Percentiles rank a stretch among this genome's conserved stretches.
These are phyloP conservation scores for Steinernema scapterisci DNA, from an alignment of 2,888 invertebrate species.

Conservation along the genomic window DNA sequence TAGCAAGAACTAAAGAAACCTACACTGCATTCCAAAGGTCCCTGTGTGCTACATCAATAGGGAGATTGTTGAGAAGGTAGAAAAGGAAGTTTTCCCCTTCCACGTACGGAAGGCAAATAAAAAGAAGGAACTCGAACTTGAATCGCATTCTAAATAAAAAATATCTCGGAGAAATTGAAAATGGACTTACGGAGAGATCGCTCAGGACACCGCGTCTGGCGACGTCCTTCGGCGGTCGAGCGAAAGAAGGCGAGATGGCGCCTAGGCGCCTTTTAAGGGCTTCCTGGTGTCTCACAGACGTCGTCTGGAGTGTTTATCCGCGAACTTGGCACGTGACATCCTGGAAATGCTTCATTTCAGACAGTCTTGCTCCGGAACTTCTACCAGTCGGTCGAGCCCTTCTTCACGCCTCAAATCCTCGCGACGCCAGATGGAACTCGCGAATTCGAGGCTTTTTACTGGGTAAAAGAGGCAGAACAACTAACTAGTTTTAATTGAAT, in stretches of 20 bases:
- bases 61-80: conserved; percentile 1
- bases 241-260: not conserved
- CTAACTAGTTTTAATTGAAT: too few relatives aligned
- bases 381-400: conserved; percentile 32
- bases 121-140: not conserved
- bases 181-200: not conserved
- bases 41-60: not conserved
- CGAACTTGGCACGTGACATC: too few relatives aligned
- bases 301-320: too few relatives aligned
- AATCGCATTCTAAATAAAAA: not conserved
- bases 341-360: conserved; percentile 71
- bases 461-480: too few relatives aligned
- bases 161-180: not conserved
- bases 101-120: not conserved
- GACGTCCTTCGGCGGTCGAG: conserved; percentile 28
- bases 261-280: too few relatives aligned
- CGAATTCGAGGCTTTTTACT: conserved; percentile 1
- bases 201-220: not conserved
- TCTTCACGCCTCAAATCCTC: conserved; percentile 8
- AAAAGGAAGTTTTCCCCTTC: not conserved
- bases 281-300: too few relatives aligned
- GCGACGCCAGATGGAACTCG: not conserved
- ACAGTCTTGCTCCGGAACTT: conserved; percentile 91
- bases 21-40: not conserved
- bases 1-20: not conserved